phyloP scores from a whole-genome alignment of 1,140 invertebrate species.

The Drosophila orena region DNA sequence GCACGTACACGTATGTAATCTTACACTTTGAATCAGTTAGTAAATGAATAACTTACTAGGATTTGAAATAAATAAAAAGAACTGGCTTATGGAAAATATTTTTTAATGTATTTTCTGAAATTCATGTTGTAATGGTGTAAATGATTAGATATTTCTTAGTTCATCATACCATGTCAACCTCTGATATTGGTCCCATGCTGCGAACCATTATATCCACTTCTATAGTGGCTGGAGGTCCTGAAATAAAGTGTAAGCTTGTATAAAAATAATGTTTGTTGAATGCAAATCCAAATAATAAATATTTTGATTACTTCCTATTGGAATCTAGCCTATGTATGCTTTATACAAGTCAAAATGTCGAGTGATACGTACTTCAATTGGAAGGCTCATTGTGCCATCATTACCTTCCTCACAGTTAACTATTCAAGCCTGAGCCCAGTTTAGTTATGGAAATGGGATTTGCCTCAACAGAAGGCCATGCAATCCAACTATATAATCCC shows the following conservation, averaged over 20 bases:
- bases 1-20: too few species aligned
- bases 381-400: not conserved
- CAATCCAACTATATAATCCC: constrained; percentile 32
- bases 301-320: too few species aligned
- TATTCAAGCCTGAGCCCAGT: not conserved
- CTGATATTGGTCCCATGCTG: constrained; percentile 95
- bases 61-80: too few species aligned
- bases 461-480: constrained; percentile 17
- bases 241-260: constrained; percentile 34
- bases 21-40: too few species aligned
- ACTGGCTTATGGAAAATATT: too few species aligned
- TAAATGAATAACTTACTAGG: too few species aligned
- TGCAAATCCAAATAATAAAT: too few species aligned
- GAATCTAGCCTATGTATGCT: not conserved
- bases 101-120: not conserved
- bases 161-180: constrained; percentile 92
- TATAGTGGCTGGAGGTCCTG: constrained; percentile 91
- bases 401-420: not conserved
- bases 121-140: too few species aligned
- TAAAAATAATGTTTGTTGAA: too few species aligned
- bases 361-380: not conserved
- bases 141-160: not conserved
- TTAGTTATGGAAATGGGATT: constrained; percentile 12
- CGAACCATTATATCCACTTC: constrained; percentile 94
- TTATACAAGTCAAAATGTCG: not conserved